A percentile compares a stretch with the other conserved stretches of the same genome.
These are phyloP conservation scores for Thymelicus sylvestris DNA, from an alignment of 2,888 invertebrate genomes.

Conservation along the genomic window DNA sequence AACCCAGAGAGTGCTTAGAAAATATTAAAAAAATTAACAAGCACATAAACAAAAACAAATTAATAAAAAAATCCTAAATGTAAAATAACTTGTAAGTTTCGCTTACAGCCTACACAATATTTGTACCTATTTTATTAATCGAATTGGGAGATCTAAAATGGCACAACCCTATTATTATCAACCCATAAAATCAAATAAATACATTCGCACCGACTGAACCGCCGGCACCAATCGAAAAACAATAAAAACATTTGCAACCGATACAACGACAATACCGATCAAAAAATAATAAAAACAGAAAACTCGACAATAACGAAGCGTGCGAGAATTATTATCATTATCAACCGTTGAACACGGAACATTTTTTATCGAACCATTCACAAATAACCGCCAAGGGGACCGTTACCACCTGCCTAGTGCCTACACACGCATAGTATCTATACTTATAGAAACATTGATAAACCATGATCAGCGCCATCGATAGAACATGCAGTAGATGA, in stretches of 20 bases:
- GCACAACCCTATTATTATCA: neutral
- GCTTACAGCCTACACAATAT: too few species aligned
- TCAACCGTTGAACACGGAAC: slow-evolving; percentile 63
- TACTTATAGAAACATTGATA: slow-evolving; percentile 12
- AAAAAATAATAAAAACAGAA: slow-evolving; percentile 45
- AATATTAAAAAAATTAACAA: too few species aligned
- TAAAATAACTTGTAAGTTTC: too few species aligned
- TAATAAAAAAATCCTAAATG: too few species aligned
- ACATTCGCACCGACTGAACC: neutral
- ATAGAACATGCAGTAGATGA: slow-evolving; percentile 20
- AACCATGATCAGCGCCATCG: slow-evolving; percentile 16
- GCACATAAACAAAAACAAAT: too few species aligned
- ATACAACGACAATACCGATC: slow-evolving; percentile 37
- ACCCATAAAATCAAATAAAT: slow-evolving; percentile 8
- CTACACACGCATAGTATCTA: slow-evolving; percentile 5
- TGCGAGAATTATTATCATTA: slow-evolving; percentile 58
- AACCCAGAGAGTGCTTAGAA: too few species aligned
- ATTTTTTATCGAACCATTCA: slow-evolving; percentile 75
- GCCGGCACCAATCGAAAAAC: neutral
- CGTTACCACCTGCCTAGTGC: slow-evolving; percentile 75
- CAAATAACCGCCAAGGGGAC: slow-evolving; percentile 75
- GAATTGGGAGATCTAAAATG: too few species aligned
- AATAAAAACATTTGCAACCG: slow-evolving; percentile 14
- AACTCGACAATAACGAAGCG: slow-evolving; percentile 53
- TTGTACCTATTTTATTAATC: too few species aligned